Evolutionary conservation across 1,140 invertebrate genomes (phyloP), one percentile per base, ranked within the genome.

Genomic region (Harlomillsia oculata): DNA sequence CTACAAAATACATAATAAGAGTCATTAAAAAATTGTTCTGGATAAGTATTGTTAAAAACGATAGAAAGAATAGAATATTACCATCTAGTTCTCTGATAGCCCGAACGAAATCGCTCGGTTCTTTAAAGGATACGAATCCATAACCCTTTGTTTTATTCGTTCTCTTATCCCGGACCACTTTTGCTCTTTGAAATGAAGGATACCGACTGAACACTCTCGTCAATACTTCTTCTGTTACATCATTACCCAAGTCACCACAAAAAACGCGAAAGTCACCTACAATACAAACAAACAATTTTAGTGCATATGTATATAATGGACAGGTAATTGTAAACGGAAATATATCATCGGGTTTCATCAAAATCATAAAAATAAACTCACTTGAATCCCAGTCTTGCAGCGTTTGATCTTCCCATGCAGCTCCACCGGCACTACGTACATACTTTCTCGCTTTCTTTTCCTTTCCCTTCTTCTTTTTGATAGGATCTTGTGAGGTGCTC

Each of bases 81-180:
- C 84, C 87, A 68, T 90, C 94, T 87, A 97, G 94, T 78, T 98
- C 95, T 68, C 96, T 91, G 85, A 97, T 97, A 9, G 97, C 97
- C 68, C 87, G 85, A 32, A 95, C 93, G 68, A 97, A 99, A 72
- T 99, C 97, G 34, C 87, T 83, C 0, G 96, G 93, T 73, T 99
- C 93, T 69, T 91, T 94, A 69, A 99, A 98, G 66, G 94, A 98
- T 30, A 98, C 90, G 72, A 99, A 99, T 5, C 96, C 96, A 74
- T 95, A 99, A 6, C 96, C 96, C 77, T 97, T 97, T 41, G 89
- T 96, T 74, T 99, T 99, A 69, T 97, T 97, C 0, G 92, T 95
- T 41, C 94, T 74, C 69, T 95, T 96, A 70, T 99, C 96, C 60
- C 96, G 76, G 2, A 99, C 82, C 5, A 99, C 95, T 72, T 94